Conservation (phyloP, 1,140 invertebrate genomes). For the Druon quercuslanigerum region DNA sequence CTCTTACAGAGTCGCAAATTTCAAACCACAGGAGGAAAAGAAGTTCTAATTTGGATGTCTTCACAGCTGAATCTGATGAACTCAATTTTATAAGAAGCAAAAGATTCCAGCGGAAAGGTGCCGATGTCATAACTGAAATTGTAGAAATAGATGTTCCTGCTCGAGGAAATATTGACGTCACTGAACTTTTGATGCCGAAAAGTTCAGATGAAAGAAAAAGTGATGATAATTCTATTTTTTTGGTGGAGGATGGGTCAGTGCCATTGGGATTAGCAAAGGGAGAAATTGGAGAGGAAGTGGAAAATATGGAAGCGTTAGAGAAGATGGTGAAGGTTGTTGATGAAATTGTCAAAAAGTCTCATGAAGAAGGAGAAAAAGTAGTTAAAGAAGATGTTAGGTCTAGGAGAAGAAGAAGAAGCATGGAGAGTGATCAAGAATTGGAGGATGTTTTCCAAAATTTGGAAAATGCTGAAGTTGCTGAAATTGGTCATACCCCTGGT, state of each 20-base stretch:
- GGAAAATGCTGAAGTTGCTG: constrained; percentile 70
- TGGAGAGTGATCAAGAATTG: constrained; percentile 63
- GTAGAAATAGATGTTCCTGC: constrained; percentile 65
- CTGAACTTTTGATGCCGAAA: constrained; percentile 45
- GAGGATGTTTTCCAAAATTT: constrained; percentile 77
- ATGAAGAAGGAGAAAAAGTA: not conserved
- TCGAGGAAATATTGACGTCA: constrained; percentile 43
- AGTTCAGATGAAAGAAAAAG: not conserved
- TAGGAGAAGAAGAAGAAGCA: constrained; percentile 65
- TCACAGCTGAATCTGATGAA: constrained; percentile 25
- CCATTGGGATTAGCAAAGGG: not conserved
- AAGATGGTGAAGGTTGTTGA: constrained; percentile 27
- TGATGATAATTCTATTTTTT: constrained; percentile 40
- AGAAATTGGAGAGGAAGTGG: not conserved
- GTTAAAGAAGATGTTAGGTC: not conserved
- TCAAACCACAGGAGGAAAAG: constrained; percentile 32
- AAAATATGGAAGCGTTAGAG: constrained; percentile 1
- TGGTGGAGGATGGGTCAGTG: constrained; percentile 39
- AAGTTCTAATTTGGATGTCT: constrained; percentile 27
- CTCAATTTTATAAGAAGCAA: constrained; percentile 35
- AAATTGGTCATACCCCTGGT: constrained; percentile 68
- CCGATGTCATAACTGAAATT: constrained; percentile 65
- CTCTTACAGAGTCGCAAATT: constrained; percentile 10
- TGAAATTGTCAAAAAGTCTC: constrained; percentile 13
- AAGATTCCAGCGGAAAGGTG: constrained; percentile 56